Base-by-base conservation (phyloP, 1,140 invertebrate species). In the Zaprionus ghesquierei region DNA sequence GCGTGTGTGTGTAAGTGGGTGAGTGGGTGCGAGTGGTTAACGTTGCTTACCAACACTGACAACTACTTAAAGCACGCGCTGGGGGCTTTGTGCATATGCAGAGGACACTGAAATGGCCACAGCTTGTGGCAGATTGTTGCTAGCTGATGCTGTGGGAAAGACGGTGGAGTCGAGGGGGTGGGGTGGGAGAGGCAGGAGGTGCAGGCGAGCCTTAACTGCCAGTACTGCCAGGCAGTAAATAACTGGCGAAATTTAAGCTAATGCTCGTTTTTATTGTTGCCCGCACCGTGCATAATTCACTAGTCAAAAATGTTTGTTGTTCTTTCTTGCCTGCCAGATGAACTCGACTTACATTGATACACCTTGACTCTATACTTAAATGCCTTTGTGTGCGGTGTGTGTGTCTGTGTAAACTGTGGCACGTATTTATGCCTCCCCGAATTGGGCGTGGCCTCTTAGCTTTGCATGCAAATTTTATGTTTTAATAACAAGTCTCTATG, bases 401-500 rank as follows among this genome's bases (percentile, higher is more conserved):
- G 49, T 51, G 49, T 51, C 13, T 51, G 35, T 27, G 20, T 65
- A 23, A 22, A 46, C 31, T 25, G 25, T 33, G 50, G 41, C 58
- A 68, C 80, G 85, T 86, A 87, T 81, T 80, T 84, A 69, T 79
- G 55, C 74, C 59, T 56, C 35, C 12, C 29, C 33, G 20, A 35
- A 51, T 56, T 66, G 58, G 62, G 46, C 31, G 51, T 77, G 58
- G 20, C 33, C 68, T 75, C 55, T 71, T 70, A 60, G 53, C 72
- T 72, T 53, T 87, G 84, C 82, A 89, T 87, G 82, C 82, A 82
- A 87, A 87, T 87, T 87, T 87, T 81, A 87, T 87, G 84, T 82
- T 87, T 87, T 87, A 87, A 87, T 87, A 87, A 87, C 86, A 87
- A 87, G 82, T 87, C 79, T 75, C 59, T 77, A n/a, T n/a, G 84